phyloP scores from a whole-genome alignment of 1,140 invertebrate genomes.

The Sycophila sp. region DNA sequence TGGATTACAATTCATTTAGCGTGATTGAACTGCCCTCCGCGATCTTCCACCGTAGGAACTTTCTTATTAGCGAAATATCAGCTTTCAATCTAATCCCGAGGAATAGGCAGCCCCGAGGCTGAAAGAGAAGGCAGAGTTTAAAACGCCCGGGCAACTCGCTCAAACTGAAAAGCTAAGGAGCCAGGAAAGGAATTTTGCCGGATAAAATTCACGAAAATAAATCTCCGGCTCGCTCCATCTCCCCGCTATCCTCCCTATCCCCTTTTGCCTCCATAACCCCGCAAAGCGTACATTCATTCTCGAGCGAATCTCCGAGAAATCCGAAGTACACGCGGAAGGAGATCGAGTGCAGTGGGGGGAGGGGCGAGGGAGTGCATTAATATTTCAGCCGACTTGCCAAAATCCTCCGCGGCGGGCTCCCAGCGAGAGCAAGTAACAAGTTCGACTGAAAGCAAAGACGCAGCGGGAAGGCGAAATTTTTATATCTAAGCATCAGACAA shows the following conservation, averaged over 20 bases:
- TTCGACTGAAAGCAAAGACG: neutral
- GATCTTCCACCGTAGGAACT: no score
- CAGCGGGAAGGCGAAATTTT: neutral
- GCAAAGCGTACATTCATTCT: neutral
- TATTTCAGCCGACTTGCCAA: slow-evolving; percentile 13
- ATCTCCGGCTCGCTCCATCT: neutral
- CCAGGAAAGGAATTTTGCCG: no score
- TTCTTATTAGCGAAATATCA: no score
- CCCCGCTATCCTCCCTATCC: neutral
- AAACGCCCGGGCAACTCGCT: no score
- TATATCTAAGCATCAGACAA: no score
- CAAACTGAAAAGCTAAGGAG: no score
- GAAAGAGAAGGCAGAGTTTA: no score
- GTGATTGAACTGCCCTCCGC: no score
- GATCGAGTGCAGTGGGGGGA: neutral
- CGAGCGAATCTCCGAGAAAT: neutral
- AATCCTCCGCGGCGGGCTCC: neutral
- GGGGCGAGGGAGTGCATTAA: neutral
- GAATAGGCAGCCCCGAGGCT: no score
- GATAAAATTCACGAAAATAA: slow-evolving; percentile 16
- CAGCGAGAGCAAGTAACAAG: neutral
- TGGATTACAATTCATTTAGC: no score
- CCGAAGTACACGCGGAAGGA: neutral
- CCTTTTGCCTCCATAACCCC: neutral
- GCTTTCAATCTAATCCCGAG: no score